Evolutionary conservation across 2,113 vertebrate genomes (phyloP).

Genomic region (Scomber japonicus): DNA sequence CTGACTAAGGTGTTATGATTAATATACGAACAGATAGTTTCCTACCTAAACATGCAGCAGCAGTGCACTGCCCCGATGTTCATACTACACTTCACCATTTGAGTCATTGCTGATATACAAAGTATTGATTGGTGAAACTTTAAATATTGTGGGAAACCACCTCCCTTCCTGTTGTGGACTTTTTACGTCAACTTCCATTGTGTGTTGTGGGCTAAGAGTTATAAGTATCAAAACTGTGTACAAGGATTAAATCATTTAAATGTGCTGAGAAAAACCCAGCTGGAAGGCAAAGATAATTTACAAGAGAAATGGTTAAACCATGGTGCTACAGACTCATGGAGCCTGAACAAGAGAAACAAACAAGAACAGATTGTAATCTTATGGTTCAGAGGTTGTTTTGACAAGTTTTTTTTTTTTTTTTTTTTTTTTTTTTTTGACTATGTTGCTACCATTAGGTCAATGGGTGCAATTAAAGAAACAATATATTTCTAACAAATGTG

Average conservation of each 20-base stretch:
- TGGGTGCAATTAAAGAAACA: background rate
- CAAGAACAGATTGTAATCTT: too few relatives aligned
- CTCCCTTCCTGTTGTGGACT: background rate
- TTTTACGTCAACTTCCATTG: background rate
- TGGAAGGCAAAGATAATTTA: background rate
- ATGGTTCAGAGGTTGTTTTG: too few relatives aligned
- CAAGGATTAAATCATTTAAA: background rate
- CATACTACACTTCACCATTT: background rate
- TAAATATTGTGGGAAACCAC: background rate
- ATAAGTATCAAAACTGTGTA: background rate
- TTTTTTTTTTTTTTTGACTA: background rate
- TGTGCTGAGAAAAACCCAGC: background rate
- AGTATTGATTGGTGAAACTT: background rate
- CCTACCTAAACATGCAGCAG: background rate
- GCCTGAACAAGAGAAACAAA: too few relatives aligned
- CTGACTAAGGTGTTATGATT: background rate
- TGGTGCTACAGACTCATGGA: background rate
- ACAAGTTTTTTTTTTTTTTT: too few relatives aligned
- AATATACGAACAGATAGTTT: background rate
- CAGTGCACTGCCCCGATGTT: background rate
- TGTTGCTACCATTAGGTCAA: conserved; percentile 22
- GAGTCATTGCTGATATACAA: background rate
- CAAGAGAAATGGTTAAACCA: background rate
- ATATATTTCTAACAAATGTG: background rate
- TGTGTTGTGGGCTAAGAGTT: background rate